A percentile compares a stretch with the other conserved stretches of the same genome.
These are phyloP conservation scores for Melanerpes formicivorus DNA, from an alignment of 2,113 vertebrate genomes.

Conservation along the genomic window DNA sequence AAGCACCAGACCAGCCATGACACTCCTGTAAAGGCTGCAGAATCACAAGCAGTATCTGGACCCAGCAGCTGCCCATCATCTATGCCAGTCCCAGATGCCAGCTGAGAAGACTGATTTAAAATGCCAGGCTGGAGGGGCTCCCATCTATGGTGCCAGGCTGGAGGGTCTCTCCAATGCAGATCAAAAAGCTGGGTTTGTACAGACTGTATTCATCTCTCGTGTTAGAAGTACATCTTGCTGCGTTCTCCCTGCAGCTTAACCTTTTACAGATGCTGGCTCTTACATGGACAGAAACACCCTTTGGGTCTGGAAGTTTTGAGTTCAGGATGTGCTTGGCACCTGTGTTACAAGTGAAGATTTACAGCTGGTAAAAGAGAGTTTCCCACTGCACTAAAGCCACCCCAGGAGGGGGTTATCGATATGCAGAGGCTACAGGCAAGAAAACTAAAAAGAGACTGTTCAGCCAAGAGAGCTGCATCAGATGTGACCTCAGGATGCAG, in stretches of 20 bases:
- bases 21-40: constrained; percentile 30
- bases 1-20: background rate
- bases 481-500: background rate
- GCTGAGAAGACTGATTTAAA: background rate
- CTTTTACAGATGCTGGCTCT: background rate
- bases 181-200: background rate
- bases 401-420: constrained; percentile 13
- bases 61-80: background rate
- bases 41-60: background rate
- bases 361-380: constrained; percentile 8
- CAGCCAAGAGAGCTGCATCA: constrained; percentile 8
- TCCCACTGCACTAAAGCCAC: constrained; percentile 21
- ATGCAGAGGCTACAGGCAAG: constrained; percentile 9
- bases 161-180: background rate
- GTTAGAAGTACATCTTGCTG: background rate
- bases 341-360: constrained; percentile 43
- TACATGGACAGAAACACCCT: background rate
- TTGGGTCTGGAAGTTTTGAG: background rate
- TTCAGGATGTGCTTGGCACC: background rate
- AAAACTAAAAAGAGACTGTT: background rate
- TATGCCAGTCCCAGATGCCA: background rate
- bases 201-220: background rate
- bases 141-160: background rate
- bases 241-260: constrained; percentile 2
- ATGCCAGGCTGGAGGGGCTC: background rate